Evolutionary conservation across 2,797 vertebrate genomes (phyloP), one percentile per base, ranked within the genome.

Genomic region (Mormyrops boulengeri): DNA sequence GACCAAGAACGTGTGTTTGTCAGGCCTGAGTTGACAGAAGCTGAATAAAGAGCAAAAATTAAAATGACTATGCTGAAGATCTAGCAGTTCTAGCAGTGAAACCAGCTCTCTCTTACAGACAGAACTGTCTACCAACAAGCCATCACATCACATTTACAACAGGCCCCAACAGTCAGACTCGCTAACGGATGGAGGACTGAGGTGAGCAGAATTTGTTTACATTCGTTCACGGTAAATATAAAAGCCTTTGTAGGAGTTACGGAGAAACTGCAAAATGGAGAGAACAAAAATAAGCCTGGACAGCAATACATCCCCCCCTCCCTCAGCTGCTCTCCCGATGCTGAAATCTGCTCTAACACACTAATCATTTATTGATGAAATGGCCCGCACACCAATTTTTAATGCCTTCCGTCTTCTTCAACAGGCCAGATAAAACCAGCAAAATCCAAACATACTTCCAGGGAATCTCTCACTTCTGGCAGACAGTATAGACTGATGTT

Each of bases 311-410:
- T n/a, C 0, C 41, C 89, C 91, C 87, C 49, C 30, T 53, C 92
- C 91, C 92, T 89, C 60, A 69, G 90, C 30, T 90, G 90, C 89
- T 90, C 62, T 73, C 53, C 60, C 90, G 87, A 90, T 91, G 91
- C 91, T 91, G 92, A 93, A 91, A 92, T 92, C 91, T 92, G 91
- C 89, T 91, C 92, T 91, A 85, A 90, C 91, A 92, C 93, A 92
- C 92, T 93, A 93, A 93, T 94, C 92, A 94, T 93, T 93, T 94
- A 94, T 93, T 94, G 93, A 93, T 93, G 91, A 90, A 93, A 92
- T 85, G 4, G 89, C 89, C 90, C 91, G 90, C 92, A 90, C 90
- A 91, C 92, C 91, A 92, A 92, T 93, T 92, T 91, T 91, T 92
- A 93, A 93, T 92, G 89, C 90, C 91, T 91, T 93, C 93, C 90